These are phyloP conservation scores for Rhea americana DNA, from an alignment of 2,113 vertebrate species.

Conservation along the genomic window DNA sequence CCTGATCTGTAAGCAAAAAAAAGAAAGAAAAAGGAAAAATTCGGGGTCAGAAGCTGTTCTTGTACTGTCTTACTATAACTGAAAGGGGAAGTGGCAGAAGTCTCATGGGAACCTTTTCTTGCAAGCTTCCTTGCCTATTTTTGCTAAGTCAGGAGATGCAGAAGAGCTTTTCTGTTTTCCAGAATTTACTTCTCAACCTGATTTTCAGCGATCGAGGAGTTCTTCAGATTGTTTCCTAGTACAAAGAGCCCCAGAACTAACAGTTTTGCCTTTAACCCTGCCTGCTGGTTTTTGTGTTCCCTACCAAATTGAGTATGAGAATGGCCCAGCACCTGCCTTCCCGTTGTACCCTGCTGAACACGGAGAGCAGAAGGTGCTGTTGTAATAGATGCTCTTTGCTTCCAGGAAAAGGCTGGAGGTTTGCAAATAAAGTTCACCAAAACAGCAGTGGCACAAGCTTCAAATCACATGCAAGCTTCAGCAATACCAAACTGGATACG, in stretches of 20 bases:
- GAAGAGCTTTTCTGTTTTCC: neutral
- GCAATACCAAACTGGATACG: accelerated
- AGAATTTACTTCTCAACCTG: neutral
- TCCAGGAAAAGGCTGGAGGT: neutral
- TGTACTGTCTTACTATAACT: neutral
- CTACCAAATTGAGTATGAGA: neutral
- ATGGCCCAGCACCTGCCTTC: neutral
- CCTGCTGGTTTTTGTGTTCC: neutral
- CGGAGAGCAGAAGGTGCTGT: neutral
- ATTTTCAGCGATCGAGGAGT: neutral
- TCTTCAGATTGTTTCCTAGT: neutral
- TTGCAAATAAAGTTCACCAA: neutral
- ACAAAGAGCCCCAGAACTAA: neutral
- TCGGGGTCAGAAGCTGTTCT: neutral
- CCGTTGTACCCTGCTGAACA: neutral
- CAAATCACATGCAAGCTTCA: neutral
- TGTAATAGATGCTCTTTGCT: neutral
- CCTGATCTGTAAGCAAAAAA: neutral
- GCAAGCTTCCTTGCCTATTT: neutral
- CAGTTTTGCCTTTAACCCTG: accelerated
- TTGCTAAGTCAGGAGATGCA: neutral
- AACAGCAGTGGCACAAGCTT: neutral
- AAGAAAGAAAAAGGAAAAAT: neutral
- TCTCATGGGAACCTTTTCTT: neutral
- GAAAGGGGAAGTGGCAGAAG: constrained; percentile 22